Percentiles rank a stretch among this genome's conserved stretches.
These are phyloP conservation scores for Drosophila ustulata DNA, from an alignment of 2,888 invertebrate species.

Conservation along the genomic window DNA sequence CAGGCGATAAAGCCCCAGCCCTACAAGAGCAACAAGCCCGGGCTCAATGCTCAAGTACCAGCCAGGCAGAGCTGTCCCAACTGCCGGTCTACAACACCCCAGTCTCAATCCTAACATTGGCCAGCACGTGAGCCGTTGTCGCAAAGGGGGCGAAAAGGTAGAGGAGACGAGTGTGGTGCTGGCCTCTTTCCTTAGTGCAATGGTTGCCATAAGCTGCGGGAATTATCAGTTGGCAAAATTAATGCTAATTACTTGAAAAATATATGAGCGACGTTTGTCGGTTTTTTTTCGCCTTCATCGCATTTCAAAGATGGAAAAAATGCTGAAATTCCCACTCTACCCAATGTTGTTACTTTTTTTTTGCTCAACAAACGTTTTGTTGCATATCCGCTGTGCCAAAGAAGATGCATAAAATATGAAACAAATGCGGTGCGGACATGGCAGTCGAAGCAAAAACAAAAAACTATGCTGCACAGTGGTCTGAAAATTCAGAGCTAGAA, in stretches of 20 bases:
- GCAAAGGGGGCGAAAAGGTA: not conserved
- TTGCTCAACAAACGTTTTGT: conserved; percentile 55
- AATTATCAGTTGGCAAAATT: conserved; percentile 81
- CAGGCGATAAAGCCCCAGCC: conserved; percentile 47
- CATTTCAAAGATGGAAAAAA: conserved; percentile 10
- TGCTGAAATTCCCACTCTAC: conserved; percentile 1
- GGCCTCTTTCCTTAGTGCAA: conserved; percentile 19
- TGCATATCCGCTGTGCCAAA: conserved; percentile 59
- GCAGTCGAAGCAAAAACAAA: conserved; percentile 34
- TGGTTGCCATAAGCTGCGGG: conserved; percentile 53
- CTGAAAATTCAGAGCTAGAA: no score
- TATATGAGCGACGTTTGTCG: conserved; percentile 72
- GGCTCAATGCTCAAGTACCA: not conserved
- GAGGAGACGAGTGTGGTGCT: not conserved
- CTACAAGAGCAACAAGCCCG: conserved; percentile 4
- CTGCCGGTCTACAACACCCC: conserved; percentile 18
- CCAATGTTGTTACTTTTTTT: not conserved
- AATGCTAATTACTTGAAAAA: conserved; percentile 83
- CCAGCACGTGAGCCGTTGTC: conserved; percentile 19
- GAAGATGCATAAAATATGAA: conserved; percentile 67
- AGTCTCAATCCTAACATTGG: not conserved
- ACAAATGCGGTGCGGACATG: conserved; percentile 63
- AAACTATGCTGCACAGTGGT: conserved; percentile 48
- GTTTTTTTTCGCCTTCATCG: not conserved
- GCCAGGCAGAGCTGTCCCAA: not conserved